These are phyloP conservation scores for Xiphophorus maculatus DNA, from an alignment of 2,113 vertebrate species.

Conservation along the genomic window DNA sequence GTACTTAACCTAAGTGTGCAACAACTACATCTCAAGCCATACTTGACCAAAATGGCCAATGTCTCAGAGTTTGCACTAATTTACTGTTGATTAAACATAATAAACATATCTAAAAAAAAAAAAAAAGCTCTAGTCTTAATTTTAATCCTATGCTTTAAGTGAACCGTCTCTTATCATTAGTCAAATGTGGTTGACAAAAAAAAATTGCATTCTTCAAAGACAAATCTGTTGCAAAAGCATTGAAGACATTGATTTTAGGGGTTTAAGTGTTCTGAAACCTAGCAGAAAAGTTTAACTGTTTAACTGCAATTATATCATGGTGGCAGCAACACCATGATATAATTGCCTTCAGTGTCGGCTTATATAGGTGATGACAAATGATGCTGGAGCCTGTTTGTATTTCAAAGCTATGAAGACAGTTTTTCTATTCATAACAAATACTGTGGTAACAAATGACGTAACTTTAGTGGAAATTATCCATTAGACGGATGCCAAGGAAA, in stretches of 20 bases:
- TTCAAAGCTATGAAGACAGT: slow-evolving; percentile 15
- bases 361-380: slow-evolving; percentile 3
- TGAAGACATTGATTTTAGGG: no score
- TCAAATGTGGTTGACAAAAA: no score
- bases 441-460: not conserved
- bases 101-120: no score
- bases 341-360: not conserved
- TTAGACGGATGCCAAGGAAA: slow-evolving; percentile 16
- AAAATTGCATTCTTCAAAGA: not conserved
- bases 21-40: not conserved
- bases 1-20: no score
- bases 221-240: not conserved
- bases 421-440: slow-evolving; percentile 29
- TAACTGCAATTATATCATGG: no score
- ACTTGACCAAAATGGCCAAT: not conserved
- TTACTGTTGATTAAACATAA: not conserved
- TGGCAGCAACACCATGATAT: not conserved
- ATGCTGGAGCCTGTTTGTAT: slow-evolving; percentile 26
- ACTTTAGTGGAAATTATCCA: slow-evolving; percentile 20
- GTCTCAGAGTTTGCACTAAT: not conserved
- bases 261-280: no score
- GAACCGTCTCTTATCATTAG: no score
- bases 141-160: not conserved
- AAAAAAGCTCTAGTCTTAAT: not conserved
- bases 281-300: no score